Percentiles rank a stretch among this genome's conserved stretches.
These are phyloP conservation scores for Brachynemurus nebulosus DNA, from an alignment of 2,888 invertebrate genomes.

Conservation along the genomic window DNA sequence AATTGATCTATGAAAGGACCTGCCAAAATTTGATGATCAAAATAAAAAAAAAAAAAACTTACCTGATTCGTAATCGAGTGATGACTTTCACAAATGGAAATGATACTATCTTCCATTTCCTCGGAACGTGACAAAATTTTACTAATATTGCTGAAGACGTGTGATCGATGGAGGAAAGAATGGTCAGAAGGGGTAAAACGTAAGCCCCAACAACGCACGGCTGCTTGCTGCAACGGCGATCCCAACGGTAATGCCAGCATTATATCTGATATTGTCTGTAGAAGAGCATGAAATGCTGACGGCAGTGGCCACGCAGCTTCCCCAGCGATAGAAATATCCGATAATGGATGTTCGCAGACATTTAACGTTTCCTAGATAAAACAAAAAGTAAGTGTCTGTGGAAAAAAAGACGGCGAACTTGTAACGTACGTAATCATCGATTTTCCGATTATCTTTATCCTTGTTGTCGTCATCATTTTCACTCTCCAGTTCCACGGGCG, in stretches of 20 bases:
- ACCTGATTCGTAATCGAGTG: slow-evolving; percentile 33
- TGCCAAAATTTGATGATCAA: slow-evolving; percentile 3
- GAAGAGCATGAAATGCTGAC: slow-evolving; percentile 57
- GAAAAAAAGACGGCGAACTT: background rate
- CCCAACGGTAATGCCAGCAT: slow-evolving; percentile 80
- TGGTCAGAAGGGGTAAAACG: slow-evolving; percentile 82
- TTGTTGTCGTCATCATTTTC: slow-evolving; percentile 42
- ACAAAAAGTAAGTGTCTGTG: slow-evolving; percentile 7
- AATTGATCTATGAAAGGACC: slow-evolving; percentile 12
- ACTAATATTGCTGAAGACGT: slow-evolving; percentile 88
- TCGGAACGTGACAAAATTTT: slow-evolving; percentile 89
- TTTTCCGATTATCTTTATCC: slow-evolving; percentile 28
- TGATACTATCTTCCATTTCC: slow-evolving; percentile 50
- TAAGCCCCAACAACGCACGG: slow-evolving; percentile 86
- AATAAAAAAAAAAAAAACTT: slow-evolving; percentile 11
- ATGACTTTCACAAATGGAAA: slow-evolving; percentile 44
- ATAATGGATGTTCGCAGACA: slow-evolving; percentile 63
- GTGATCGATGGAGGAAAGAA: slow-evolving; percentile 65
- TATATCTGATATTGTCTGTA: slow-evolving; percentile 84
- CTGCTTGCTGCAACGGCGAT: slow-evolving; percentile 79
- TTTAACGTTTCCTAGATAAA: slow-evolving; percentile 35
- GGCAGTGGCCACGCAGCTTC: slow-evolving; percentile 49
- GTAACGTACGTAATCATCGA: slow-evolving; percentile 27
- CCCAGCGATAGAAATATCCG: slow-evolving; percentile 65
- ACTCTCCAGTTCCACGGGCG: slow-evolving; percentile 37